phyloP scores from a whole-genome alignment of 1,140 invertebrate species.

The Apis cerana region DNA sequence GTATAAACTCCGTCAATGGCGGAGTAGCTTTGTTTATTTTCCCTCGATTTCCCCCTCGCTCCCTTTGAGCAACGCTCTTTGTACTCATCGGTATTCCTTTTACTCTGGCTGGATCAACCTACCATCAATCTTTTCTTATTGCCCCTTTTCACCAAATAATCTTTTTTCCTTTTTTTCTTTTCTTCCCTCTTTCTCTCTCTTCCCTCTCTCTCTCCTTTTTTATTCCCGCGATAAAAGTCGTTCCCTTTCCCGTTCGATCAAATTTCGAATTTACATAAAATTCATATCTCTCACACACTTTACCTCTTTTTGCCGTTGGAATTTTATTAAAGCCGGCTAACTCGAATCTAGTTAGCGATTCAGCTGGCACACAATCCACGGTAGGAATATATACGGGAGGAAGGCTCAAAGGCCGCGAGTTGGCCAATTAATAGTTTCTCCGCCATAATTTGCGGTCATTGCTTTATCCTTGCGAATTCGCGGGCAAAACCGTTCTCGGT shows the following conservation, averaged over 20 bases:
- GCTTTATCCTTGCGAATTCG: background rate
- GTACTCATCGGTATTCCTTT: background rate
- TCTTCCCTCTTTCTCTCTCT: background rate
- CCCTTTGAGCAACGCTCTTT: background rate
- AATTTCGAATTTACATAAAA: background rate
- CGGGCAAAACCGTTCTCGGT: background rate
- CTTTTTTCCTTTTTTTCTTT: background rate
- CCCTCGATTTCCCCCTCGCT: background rate
- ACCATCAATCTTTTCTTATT: background rate
- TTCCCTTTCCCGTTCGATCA: background rate
- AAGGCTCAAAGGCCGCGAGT: conserved; percentile 27
- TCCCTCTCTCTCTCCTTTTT: too few species aligned
- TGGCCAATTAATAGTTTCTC: conserved; percentile 44
- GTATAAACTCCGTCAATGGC: background rate
- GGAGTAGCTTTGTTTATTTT: conserved; percentile 12
- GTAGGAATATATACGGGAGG: background rate
- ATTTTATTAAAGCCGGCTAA: background rate
- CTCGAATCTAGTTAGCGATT: background rate
- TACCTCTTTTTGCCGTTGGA: background rate
- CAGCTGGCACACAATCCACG: background rate
- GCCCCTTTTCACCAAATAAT: background rate
- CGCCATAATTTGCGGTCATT: conserved; percentile 28
- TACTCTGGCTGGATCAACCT: too few species aligned
- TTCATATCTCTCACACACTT: background rate
- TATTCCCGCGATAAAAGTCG: background rate